Percentiles rank a stretch among this genome's conserved stretches.
These are phyloP conservation scores for Oreochromis grahami DNA, from an alignment of 2,797 vertebrate species.

Conservation along the genomic window DNA sequence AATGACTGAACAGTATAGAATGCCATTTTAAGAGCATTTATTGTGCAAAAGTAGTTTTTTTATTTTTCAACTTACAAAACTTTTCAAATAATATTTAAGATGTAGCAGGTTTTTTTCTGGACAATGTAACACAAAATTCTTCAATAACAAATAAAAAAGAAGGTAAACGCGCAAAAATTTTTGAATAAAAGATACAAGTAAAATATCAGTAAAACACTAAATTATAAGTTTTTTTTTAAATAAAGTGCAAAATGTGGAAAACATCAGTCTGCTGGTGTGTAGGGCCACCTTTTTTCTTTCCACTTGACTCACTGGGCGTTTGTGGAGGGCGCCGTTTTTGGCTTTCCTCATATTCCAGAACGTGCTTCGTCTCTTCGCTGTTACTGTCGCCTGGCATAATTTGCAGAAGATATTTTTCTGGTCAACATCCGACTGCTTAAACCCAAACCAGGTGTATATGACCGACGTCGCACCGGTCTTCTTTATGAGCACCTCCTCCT, in stretches of 20 bases:
- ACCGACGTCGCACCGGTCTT: rapidly evolving
- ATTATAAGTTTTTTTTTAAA: neutral
- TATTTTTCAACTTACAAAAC: neutral
- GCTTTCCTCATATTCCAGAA: neutral
- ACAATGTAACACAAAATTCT: rapidly evolving
- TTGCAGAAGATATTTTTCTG: neutral
- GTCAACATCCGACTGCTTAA: neutral
- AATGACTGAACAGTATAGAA: neutral
- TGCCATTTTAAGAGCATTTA: neutral
- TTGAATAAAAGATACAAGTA: neutral
- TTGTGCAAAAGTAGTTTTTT: rapidly evolving
- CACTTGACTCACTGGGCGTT: rapidly evolving
- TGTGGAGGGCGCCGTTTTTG: neutral
- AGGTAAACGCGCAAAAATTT: neutral
- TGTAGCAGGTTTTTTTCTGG: neutral
- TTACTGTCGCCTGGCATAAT: neutral
- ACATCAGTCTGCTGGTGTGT: rapidly evolving
- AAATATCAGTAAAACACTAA: neutral
- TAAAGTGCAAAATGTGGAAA: neutral
- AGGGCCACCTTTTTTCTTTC: neutral
- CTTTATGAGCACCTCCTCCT: neutral
- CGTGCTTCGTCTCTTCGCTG: neutral
- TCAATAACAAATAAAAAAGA: rapidly evolving
- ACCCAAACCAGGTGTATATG: neutral
- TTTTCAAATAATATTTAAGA: neutral